These are phyloP conservation scores for Apodemus speciosus DNA, from an alignment of 2,113 vertebrate species.

Conservation along the genomic window DNA sequence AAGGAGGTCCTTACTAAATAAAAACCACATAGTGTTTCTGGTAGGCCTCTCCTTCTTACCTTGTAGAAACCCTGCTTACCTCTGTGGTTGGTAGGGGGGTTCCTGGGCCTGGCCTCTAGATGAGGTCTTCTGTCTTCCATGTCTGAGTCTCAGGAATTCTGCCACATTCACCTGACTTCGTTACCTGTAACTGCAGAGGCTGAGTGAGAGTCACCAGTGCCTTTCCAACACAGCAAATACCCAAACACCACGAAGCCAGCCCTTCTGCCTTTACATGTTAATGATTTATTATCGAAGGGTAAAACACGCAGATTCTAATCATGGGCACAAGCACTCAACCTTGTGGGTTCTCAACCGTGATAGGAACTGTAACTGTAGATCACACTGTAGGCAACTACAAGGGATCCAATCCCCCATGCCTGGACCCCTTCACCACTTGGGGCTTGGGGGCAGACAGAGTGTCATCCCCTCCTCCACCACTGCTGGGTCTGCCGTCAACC, in stretches of 20 bases:
- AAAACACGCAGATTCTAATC: slow-evolving; percentile 50
- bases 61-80: slow-evolving; percentile 62
- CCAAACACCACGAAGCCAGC: neutral
- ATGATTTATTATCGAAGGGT: neutral
- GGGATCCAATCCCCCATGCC: neutral
- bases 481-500: slow-evolving; percentile 14
- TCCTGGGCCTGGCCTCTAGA: slow-evolving; percentile 43
- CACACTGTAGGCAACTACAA: slow-evolving; percentile 30
- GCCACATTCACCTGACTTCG: neutral
- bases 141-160: slow-evolving; percentile 36
- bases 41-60: neutral
- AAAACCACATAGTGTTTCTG: neutral
- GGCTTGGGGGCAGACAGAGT: neutral
- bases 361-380: neutral
- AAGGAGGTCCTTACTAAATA: neutral
- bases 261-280: neutral
- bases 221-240: neutral
- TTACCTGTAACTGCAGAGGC: slow-evolving; percentile 13
- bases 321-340: neutral
- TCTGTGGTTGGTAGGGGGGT: slow-evolving; percentile 62
- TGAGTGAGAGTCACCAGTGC: slow-evolving; percentile 36
- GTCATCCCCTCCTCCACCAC: slow-evolving; percentile 20
- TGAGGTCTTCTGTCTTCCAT: slow-evolving; percentile 76
- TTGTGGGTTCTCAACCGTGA: neutral
- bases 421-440: neutral